These are phyloP conservation scores for Spodoptera frugiperda DNA, from an alignment of 1,140 invertebrate genomes.

Conservation along the genomic window DNA sequence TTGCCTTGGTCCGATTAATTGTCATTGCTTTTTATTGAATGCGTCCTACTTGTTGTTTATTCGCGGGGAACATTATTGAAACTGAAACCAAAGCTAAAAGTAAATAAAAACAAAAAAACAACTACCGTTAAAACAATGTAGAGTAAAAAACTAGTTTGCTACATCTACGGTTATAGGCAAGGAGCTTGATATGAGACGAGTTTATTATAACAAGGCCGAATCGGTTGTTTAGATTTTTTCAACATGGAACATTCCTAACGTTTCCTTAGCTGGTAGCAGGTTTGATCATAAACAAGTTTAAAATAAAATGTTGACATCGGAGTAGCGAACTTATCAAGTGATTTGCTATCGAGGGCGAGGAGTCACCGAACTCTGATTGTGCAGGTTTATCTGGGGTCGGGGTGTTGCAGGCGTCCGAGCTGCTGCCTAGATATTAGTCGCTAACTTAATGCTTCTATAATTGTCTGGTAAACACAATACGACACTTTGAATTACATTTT, in stretches of 20 bases:
- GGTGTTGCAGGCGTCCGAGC: constrained; percentile 47
- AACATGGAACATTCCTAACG: constrained; percentile 9
- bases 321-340: constrained; percentile 54
- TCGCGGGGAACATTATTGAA: too few relatives aligned
- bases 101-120: neutral
- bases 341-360: constrained; percentile 60
- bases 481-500: neutral
- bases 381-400: constrained; percentile 72
- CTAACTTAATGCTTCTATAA: constrained; percentile 36
- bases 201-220: constrained; percentile 29
- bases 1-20: constrained; percentile 45
- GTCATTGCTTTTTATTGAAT: constrained; percentile 19
- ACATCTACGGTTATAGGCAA: constrained; percentile 22
- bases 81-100: too few relatives aligned
- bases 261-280: constrained; percentile 1
- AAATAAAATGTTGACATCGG: constrained; percentile 35
- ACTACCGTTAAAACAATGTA: constrained; percentile 5
- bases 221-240: constrained; percentile 3
- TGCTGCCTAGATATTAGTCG: constrained; percentile 43
- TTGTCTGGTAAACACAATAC: neutral
- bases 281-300: constrained; percentile 30
- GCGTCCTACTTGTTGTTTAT: constrained; percentile 19
- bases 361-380: constrained; percentile 66
- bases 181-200: constrained; percentile 8
- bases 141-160: constrained; percentile 10